Evolutionary conservation across 2,113 vertebrate species (phyloP), one percentile per base, ranked within the genome.

Genomic region (Arothron firmamentum): DNA sequence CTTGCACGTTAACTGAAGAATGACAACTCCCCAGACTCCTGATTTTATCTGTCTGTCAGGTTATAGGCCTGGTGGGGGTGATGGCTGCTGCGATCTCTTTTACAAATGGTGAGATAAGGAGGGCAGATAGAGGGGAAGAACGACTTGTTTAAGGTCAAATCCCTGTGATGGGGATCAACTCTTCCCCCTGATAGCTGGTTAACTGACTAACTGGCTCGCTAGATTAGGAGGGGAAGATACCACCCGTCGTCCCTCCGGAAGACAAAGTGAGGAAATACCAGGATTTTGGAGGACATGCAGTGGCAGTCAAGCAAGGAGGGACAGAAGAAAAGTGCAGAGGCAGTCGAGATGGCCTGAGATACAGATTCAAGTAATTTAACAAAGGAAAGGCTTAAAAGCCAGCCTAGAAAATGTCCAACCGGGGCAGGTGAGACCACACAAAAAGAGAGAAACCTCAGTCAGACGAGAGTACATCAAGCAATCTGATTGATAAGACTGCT

Each of bases 31-130:
- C 74, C 23, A 1, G 46, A 65, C 77, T 75, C 51, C 64, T 66
- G 82, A 65, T 88, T 70, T 66, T 83, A 89, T 88, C 85, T 76
- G 56, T 66, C 49, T 49, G 56, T 75, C 63, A 66, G 78, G 82
- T 78, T 74, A 74, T 11, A 62, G 66, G 48, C 53, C 53, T 34
- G 3, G 48, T 31, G 64, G 79, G 52, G 61, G 52, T 51, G 66
- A 66, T 10, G 31, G 68, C 16, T 67, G 72, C 77, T 56, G 1
- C 57, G 75, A 74, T 75, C 63, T 12, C 70, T 70, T 75, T 77
- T 65, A 58, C 47, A 75, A 84, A 81, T 85, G 57, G 70, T 5
- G 41, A 69, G 83, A 85, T 89, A 85, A 82, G 57, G 63, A 74
- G 42, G 38, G 80, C 31, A 54, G 46, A 69, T 62, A 77, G 60